phyloP scores from a whole-genome alignment of 1,140 invertebrate genomes.

The Uloborus diversus region DNA sequence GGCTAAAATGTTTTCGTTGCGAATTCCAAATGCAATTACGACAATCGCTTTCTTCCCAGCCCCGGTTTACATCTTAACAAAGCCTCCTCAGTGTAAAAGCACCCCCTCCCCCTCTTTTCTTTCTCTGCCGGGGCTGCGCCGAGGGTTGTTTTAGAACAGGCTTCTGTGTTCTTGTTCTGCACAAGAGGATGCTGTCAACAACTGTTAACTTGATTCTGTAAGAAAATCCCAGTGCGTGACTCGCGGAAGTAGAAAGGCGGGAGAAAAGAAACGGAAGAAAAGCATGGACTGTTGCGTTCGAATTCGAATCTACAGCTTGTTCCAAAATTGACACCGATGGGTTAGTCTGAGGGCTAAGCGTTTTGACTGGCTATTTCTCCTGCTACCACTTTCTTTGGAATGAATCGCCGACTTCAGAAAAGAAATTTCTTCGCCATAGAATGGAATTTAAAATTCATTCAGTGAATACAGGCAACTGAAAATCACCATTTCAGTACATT shows the following conservation, averaged over 20 bases:
- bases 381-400: neutral
- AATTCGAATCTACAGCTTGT: neutral
- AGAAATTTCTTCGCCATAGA: too few species aligned
- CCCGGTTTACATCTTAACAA: constrained; percentile 24
- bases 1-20: constrained; percentile 38
- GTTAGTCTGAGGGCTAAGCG: neutral
- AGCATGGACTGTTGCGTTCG: neutral
- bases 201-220: constrained; percentile 30
- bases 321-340: constrained; percentile 36
- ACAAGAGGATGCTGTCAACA: constrained; percentile 34
- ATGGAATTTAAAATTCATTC: too few species aligned
- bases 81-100: neutral
- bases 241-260: neutral
- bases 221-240: constrained; percentile 11
- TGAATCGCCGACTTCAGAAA: too few species aligned
- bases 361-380: neutral
- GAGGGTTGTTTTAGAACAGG: constrained; percentile 1
- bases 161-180: neutral
- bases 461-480: too few species aligned
- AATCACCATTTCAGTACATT: too few species aligned
- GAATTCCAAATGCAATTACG: constrained; percentile 43
- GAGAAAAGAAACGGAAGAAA: neutral
- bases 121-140: neutral
- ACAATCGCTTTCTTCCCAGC: neutral
- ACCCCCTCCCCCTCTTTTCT: neutral